These are phyloP conservation scores for Tympanoctomys barrerae DNA, from an alignment of 2,797 vertebrate species.

Conservation along the genomic window DNA sequence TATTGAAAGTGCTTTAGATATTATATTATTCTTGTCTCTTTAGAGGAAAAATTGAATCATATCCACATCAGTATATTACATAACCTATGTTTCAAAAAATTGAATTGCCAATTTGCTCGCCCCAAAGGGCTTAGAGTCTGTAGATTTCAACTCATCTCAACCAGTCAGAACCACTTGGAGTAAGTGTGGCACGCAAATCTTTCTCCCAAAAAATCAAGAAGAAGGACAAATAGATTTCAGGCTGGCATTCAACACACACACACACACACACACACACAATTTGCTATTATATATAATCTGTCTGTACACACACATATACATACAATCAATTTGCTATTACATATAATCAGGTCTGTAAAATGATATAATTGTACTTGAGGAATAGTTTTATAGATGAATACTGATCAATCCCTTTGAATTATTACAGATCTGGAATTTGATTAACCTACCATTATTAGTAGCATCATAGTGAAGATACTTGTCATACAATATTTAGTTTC, in stretches of 20 bases:
- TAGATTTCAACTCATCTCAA: background rate
- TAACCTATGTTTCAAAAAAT: background rate
- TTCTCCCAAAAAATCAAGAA: background rate
- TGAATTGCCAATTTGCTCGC: background rate
- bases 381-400: slow-evolving; percentile 32
- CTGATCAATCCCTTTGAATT: background rate
- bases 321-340: background rate
- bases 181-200: background rate
- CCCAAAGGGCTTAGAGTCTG: background rate
- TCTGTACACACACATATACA: background rate
- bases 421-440: background rate
- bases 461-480: background rate
- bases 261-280: background rate
- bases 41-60: background rate
- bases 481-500: slow-evolving; percentile 22
- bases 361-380: slow-evolving; percentile 43
- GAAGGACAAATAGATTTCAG: background rate
- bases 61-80: background rate
- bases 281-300: background rate
- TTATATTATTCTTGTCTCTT: background rate
- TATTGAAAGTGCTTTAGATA: background rate
- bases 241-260: background rate
- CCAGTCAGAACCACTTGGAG: background rate
- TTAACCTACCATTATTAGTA: slow-evolving; percentile 23
- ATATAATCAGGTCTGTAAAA: background rate